Evolutionary conservation across 2,113 vertebrate species (phyloP), one percentile per base, ranked within the genome.

Genomic region (Poeciliopsis occidentalis): DNA sequence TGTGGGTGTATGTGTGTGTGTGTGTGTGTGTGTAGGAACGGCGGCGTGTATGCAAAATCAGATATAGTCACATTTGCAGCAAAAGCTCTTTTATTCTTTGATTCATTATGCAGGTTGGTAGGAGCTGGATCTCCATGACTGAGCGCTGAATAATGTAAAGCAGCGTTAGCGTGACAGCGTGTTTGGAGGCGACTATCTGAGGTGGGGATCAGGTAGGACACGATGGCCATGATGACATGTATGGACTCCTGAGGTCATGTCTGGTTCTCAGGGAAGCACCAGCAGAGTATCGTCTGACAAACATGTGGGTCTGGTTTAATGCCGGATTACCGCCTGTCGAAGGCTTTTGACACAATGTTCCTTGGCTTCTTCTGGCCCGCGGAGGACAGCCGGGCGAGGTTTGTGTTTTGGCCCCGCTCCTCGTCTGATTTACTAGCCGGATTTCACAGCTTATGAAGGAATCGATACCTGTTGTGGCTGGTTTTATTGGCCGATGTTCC

Each of bases 231-330:
- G 81, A 81, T 82, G 89, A 87, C 87, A 85, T 65, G 73, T 30
- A 1, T 12, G 60, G 76, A 68, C 67, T 63, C 39, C 41, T 92
- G 92, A 92, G 82, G 90, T 92, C 91, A 89, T 83, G 91, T 93
- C 91, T 93, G 89, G 86, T 74, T 87, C 78, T 69, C 29, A 29
- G 72, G 70, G 78, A 84, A 85, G 79, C 4, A 24, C 57, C 83
- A 67, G 80, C 69, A 37, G 74, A 65, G 85, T 84, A 89, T 93
- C 78, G 82, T 89, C 81, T 91, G 87, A 78, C 79, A 67, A 76
- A 91, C 92, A 91, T 90, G 88, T 91, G 91, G 92, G 77, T 83
- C 71, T 82, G 76, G 79, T 91, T 90, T 85, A 65, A 54, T 4
- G n/a, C 60, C 57, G 88, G 87, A 92, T 89, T 87, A 87, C 60